Base-by-base conservation (phyloP, 2,888 invertebrate species). In the Polyommatus iphigenia region DNA sequence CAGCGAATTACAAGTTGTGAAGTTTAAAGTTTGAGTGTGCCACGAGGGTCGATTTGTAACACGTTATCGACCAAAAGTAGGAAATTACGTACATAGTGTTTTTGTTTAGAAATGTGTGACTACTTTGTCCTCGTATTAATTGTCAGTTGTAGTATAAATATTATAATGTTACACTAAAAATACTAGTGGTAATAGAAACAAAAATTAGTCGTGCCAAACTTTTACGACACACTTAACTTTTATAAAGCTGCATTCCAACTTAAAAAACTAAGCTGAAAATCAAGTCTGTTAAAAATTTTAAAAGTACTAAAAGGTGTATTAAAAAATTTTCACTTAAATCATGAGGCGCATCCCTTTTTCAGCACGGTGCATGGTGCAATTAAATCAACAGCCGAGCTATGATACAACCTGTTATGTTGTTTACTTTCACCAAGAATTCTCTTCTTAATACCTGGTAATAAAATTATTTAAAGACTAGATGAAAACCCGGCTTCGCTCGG, bases 1-100 rank as follows among this genome's bases (percentile, higher is more conserved):
- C 29, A 67, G 67, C 29, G 67, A 67, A 29, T 67, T 67, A 29
- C 8, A 29, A 67, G 62, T 67, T 29, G 67, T 67, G 67, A 67
- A 67, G 67, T 67, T 29, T 29, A n/a, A 67, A 67, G 67, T 32
- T 67, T 32, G 13, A 67, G 67, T 67, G 67, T 29, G 15, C 29
- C 15, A 67, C 29, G 2, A 29, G 20, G 10, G 29, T 67, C 15
- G 18, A 67, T 32, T 67, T 32, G 29, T 67, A 32, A 67, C 29
- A 15, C 15, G 13, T 67, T 29, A 67, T 32, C 67, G 15, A 67
- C 15, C 29, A 29, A 29, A 67, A 29, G 29, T 67, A 67, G 15
- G 20, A 67, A 32, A 29, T 18, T 13, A 5, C 15, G 15, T 6
- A 32, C 0, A 67, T 15, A 67, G 67, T 67, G 67, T 67, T 62